Evolutionary conservation across 2,888 invertebrate genomes (phyloP).

Genomic region (Marasmarcha lunaedactyla): DNA sequence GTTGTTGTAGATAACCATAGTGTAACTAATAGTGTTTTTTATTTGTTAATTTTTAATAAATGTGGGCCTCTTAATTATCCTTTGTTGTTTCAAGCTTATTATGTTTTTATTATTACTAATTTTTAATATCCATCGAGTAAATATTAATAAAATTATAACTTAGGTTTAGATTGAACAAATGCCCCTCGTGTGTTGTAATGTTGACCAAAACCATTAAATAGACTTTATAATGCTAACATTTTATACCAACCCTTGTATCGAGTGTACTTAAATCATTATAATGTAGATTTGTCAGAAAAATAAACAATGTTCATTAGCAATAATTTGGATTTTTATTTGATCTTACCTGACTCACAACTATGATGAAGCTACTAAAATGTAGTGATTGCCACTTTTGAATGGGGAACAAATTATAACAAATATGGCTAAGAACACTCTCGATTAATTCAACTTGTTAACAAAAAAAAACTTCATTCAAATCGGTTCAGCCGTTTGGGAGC

Average conservation of each 20-base stretch:
- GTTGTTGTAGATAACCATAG: not conserved
- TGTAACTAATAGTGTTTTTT: not conserved
- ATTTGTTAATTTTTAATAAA: constrained; percentile 1
- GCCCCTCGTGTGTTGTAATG: constrained; percentile 45
- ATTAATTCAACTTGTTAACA: no score
- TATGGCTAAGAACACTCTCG: no score
- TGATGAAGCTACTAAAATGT: no score
- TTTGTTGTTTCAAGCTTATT: not conserved
- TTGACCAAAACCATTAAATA: constrained; percentile 59
- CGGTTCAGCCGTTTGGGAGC: no score
- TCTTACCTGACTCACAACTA: no score
- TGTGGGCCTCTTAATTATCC: not conserved
- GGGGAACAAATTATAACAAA: no score
- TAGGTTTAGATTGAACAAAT: constrained; percentile 15
- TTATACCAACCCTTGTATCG: constrained; percentile 69
- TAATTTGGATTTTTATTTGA: constrained; percentile 20
- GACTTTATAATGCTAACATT: constrained; percentile 55
- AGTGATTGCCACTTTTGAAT: no score
- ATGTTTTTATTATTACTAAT: not conserved
- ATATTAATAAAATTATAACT: not conserved
- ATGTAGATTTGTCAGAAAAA: constrained; percentile 66
- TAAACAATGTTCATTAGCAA: constrained; percentile 67
- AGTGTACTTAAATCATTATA: constrained; percentile 65
- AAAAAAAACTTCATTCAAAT: no score
- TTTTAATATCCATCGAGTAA: not conserved